phyloP scores from a whole-genome alignment of 2,888 invertebrate species.

The Tiliacea aurago region DNA sequence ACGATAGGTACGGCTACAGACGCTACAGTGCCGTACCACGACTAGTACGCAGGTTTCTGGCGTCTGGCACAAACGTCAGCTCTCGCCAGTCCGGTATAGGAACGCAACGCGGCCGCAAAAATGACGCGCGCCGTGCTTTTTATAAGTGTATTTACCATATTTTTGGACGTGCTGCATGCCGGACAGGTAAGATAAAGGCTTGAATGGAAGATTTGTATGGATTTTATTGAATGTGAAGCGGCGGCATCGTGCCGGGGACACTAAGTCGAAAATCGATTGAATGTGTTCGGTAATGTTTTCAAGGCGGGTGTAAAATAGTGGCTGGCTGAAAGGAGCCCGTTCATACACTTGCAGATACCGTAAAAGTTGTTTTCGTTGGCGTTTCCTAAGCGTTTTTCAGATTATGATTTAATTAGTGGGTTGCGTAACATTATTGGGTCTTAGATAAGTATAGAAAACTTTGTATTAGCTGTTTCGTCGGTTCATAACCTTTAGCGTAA shows the following conservation, averaged over 20 bases:
- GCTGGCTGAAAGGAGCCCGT: slow-evolving; percentile 82
- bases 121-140: slow-evolving; percentile 92
- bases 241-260: slow-evolving; percentile 60
- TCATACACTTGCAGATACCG: slow-evolving; percentile 77
- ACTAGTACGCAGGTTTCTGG: slow-evolving; percentile 89
- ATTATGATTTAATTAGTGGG: slow-evolving; percentile 61
- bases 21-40: slow-evolving; percentile 78
- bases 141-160: slow-evolving; percentile 91
- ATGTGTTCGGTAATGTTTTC: slow-evolving; percentile 86
- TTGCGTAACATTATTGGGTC: slow-evolving; percentile 77
- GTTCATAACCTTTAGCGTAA: slow-evolving; percentile 17
- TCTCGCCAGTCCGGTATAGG: slow-evolving; percentile 77
- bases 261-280: slow-evolving; percentile 88
- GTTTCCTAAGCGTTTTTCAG: slow-evolving; percentile 69
- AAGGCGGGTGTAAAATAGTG: slow-evolving; percentile 84
- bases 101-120: slow-evolving; percentile 88
- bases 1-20: slow-evolving; percentile 86
- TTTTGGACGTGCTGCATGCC: slow-evolving; percentile 90
- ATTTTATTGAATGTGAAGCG: slow-evolving; percentile 51
- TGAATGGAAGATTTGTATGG: slow-evolving; percentile 57
- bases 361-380: slow-evolving; percentile 81
- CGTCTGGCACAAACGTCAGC: slow-evolving; percentile 84
- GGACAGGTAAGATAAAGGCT: slow-evolving; percentile 87
- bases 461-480: slow-evolving; percentile 26
- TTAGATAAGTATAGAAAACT: slow-evolving; percentile 30